A percentile compares a stretch with the other conserved stretches of the same genome.
Conservation (phyloP, 1,140 invertebrate genomes). For the Hermetia illucens region DNA sequence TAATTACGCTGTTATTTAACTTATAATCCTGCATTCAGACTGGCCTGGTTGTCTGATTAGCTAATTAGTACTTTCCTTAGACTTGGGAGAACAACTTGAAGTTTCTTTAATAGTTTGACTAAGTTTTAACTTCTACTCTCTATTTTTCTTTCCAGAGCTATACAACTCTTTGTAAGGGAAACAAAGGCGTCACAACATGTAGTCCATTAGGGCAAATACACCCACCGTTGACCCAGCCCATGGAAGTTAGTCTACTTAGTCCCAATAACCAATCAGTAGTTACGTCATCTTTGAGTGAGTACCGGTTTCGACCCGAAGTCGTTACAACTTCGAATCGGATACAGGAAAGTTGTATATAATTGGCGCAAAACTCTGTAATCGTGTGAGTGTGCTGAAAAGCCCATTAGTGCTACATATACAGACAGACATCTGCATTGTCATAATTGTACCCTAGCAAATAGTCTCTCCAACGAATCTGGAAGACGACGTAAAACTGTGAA, state of each 20-base stretch:
- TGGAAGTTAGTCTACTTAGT: conserved; percentile 30
- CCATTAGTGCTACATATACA: too few species aligned
- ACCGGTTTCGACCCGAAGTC: conserved; percentile 54
- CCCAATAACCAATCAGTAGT: conserved; percentile 34
- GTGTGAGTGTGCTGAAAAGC: too few species aligned
- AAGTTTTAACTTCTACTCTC: conserved; percentile 1
- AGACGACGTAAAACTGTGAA: too few species aligned
- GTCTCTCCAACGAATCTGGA: too few species aligned
- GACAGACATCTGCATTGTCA: too few species aligned
- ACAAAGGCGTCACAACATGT: conserved; percentile 28
- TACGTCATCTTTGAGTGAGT: conserved; percentile 42
- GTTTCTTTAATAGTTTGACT: not conserved
- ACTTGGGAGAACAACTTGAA: too few species aligned
- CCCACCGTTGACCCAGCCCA: conserved; percentile 25
- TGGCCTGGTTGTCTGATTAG: too few species aligned
- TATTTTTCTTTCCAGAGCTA: conserved; percentile 18
- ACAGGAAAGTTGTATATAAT: conserved; percentile 81
- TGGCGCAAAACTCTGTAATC: too few species aligned
- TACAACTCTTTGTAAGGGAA: conserved; percentile 23
- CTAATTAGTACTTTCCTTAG: too few species aligned
- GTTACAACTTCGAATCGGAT: conserved; percentile 69
- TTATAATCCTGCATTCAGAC: too few species aligned
- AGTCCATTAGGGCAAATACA: conserved; percentile 19
- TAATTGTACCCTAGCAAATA: too few species aligned
- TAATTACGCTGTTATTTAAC: too few species aligned